Percentiles rank a stretch among this genome's conserved stretches.
Evolutionary conservation across 2,113 vertebrate species (phyloP).

Genomic region (Phylloscopus trochiloides): DNA sequence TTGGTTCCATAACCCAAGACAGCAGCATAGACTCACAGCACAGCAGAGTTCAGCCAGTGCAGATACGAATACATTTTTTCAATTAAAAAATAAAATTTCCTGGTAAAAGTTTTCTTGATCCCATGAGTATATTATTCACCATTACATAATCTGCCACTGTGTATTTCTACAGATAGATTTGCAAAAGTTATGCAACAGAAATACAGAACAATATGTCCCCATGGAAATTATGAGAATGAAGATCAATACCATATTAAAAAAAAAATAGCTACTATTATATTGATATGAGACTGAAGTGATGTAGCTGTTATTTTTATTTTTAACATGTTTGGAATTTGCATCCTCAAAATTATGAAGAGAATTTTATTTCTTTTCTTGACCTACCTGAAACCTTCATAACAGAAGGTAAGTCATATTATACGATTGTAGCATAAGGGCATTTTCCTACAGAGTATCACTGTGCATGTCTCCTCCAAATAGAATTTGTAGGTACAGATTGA

Average conservation of each 20-base stretch:
- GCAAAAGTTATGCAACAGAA: neutral
- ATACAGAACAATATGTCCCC: neutral
- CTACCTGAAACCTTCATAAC: neutral
- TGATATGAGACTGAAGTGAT: neutral
- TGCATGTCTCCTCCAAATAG: neutral
- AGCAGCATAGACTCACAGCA: neutral
- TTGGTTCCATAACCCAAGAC: too few species aligned
- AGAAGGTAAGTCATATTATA: neutral
- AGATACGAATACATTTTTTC: neutral
- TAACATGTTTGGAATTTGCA: neutral
- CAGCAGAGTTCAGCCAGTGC: neutral
- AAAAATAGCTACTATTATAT: neutral
- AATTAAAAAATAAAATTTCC: neutral
- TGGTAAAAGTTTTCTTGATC: neutral
- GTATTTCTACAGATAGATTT: neutral
- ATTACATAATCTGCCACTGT: neutral
- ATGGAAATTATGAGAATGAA: neutral
- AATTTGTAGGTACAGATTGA: neutral
- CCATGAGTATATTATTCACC: neutral
- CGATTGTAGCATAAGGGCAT: rapidly evolving
- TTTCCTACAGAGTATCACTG: neutral
- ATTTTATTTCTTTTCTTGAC: neutral
- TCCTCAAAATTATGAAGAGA: neutral
- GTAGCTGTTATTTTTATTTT: neutral
- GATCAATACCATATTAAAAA: neutral